Percentiles rank a stretch among this genome's conserved stretches.
Conservation (phyloP, 2,888 invertebrate species). For the Pocota personata region DNA sequence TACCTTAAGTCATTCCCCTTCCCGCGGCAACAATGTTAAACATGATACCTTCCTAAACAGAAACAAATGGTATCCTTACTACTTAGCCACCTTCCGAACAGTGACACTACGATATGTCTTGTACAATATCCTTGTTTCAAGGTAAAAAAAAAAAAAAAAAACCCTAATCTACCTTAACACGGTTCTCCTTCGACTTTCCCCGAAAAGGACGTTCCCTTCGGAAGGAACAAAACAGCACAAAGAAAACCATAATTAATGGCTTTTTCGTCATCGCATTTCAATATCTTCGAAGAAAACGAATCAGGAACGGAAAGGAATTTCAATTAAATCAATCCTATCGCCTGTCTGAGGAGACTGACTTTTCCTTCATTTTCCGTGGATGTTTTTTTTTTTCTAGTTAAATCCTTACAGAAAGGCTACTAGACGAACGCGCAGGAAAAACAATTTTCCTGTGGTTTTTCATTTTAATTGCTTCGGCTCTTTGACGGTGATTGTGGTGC, state of each 20-base stretch:
- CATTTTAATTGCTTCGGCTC: slow-evolving; percentile 69
- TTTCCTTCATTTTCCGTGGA: neutral
- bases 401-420: slow-evolving; percentile 2
- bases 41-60: slow-evolving; percentile 18
- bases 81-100: slow-evolving; percentile 1
- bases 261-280: slow-evolving; percentile 72
- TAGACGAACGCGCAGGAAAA: slow-evolving; percentile 16
- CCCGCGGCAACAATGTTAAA: slow-evolving; percentile 17
- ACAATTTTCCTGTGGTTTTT: slow-evolving; percentile 62
- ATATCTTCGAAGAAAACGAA: slow-evolving; percentile 47
- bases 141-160: neutral
- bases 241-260: slow-evolving; percentile 71
- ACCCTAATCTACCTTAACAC: slow-evolving; percentile 17
- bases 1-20: slow-evolving; percentile 1
- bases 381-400: slow-evolving; percentile 9
- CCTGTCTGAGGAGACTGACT: slow-evolving; percentile 16
- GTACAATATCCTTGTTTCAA: slow-evolving; percentile 54
- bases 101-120: slow-evolving; percentile 66
- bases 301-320: slow-evolving; percentile 61
- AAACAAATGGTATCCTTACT: slow-evolving; percentile 45
- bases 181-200: neutral
- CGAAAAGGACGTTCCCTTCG: neutral
- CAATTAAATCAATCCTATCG: slow-evolving; percentile 70
- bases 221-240: neutral
- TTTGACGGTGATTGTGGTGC: slow-evolving; percentile 21